Evolutionary conservation across 2,888 invertebrate species (phyloP).

Genomic region (Limulus polyphemus): DNA sequence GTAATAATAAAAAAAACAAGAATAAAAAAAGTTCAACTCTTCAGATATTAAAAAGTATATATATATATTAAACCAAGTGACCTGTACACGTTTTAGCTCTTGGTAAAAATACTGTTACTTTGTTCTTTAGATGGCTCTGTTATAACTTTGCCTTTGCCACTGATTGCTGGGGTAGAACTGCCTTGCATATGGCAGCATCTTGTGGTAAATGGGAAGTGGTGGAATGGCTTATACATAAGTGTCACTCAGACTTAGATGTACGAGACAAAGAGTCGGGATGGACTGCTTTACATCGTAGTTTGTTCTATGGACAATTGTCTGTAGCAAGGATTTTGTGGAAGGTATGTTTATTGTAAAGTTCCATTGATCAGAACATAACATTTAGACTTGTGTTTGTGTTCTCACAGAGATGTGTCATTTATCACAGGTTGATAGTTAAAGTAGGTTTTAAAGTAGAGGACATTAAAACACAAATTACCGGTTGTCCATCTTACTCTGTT

Average conservation of each 20-base stretch:
- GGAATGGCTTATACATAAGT: constrained; percentile 57
- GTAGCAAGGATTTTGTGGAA: constrained; percentile 56
- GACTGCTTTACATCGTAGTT: constrained; percentile 64
- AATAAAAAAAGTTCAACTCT: no score
- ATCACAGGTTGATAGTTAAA: no score
- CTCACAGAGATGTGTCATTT: no score
- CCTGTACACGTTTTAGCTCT: not conserved
- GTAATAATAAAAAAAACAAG: no score
- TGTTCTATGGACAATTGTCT: constrained; percentile 69
- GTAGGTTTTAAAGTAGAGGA: no score
- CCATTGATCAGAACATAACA: not conserved
- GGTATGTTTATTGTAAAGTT: constrained; percentile 30
- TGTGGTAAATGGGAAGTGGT: constrained; percentile 54
- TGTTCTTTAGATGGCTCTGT: constrained; percentile 37
- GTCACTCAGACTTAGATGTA: constrained; percentile 48
- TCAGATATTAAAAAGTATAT: no score
- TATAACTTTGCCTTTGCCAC: constrained; percentile 47
- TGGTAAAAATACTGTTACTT: constrained; percentile 8
- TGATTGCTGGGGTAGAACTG: constrained; percentile 54
- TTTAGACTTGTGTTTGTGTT: no score
- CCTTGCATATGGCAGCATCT: constrained; percentile 64
- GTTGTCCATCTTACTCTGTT: no score
- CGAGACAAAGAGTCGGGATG: constrained; percentile 61
- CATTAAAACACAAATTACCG: no score
- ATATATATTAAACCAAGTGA: not conserved